Conservation (phyloP, 2,888 invertebrate species). For the Rosalia funebris region DNA sequence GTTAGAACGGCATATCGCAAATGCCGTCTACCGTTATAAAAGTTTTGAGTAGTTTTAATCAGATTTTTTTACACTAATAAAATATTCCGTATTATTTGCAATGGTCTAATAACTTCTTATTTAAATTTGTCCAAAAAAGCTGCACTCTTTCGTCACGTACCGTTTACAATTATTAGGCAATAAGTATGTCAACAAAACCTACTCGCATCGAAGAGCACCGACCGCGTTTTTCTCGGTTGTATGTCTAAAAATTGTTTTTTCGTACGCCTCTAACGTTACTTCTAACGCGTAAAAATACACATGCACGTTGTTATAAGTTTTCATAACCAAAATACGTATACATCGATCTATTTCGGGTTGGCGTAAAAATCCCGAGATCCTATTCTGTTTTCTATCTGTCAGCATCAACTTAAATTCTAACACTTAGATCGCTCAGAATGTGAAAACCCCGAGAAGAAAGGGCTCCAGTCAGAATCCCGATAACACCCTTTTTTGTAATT, state of each 20-base stretch:
- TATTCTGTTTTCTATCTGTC: background rate
- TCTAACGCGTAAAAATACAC: no score
- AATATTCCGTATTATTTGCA: conserved; percentile 13
- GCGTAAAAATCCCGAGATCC: background rate
- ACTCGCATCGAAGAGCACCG: background rate
- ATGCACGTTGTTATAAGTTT: background rate
- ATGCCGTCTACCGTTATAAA: conserved; percentile 12
- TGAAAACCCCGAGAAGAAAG: no score
- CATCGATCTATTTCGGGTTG: background rate
- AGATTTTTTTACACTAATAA: conserved; percentile 1
- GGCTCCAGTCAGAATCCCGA: no score
- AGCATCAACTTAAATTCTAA: background rate
- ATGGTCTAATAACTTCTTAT: conserved; percentile 17
- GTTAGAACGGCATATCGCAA: background rate
- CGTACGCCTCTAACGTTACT: background rate
- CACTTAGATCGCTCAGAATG: background rate
- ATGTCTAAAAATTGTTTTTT: background rate
- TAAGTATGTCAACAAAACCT: background rate
- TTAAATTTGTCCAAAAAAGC: conserved; percentile 15
- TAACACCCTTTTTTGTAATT: no score
- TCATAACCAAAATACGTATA: background rate
- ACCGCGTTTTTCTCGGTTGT: background rate
- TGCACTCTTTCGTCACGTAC: conserved; percentile 7
- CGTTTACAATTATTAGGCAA: conserved; percentile 7
- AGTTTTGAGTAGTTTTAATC: conserved; percentile 5